Percentiles rank a stretch among this genome's conserved stretches.
Evolutionary conservation across 2,888 invertebrate genomes (phyloP).

Genomic region (Cynaeus angustus): DNA sequence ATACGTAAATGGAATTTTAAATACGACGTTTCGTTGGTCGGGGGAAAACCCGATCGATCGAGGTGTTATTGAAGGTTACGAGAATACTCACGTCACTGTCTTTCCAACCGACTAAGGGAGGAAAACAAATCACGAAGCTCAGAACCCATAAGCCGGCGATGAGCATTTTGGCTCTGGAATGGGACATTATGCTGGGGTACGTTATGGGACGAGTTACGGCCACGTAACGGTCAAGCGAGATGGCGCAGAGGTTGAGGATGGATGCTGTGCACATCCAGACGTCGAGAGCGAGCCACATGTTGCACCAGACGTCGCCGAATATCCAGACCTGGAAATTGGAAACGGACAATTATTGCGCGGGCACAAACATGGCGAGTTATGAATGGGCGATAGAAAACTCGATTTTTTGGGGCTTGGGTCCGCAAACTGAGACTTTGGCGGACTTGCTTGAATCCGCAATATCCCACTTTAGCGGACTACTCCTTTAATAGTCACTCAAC

Average conservation of each 20-base stretch:
- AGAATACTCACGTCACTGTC: conserved; percentile 77
- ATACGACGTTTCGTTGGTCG: conserved; percentile 7
- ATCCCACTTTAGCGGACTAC: too few relatives aligned
- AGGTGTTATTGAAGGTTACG: neutral
- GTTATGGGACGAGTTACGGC: conserved; percentile 97
- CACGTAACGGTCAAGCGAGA: conserved; percentile 95
- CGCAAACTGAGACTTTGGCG: too few relatives aligned
- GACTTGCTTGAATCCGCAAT: too few relatives aligned
- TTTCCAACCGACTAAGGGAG: conserved; percentile 96
- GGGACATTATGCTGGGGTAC: conserved; percentile 94
- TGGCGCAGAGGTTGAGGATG: conserved; percentile 96
- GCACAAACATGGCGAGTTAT: too few relatives aligned
- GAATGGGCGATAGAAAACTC: too few relatives aligned
- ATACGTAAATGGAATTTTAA: conserved; percentile 35
- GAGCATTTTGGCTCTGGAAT: conserved; percentile 87
- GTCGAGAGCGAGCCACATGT: conserved; percentile 96
- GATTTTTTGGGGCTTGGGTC: too few relatives aligned
- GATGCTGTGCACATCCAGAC: conserved; percentile 99
- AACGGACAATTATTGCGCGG: neutral
- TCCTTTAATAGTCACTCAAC: too few relatives aligned
- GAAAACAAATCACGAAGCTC: conserved; percentile 97
- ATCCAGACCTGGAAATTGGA: conserved; percentile 88
- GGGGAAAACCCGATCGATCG: neutral
- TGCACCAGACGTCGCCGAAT: conserved; percentile 97
- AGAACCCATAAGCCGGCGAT: conserved; percentile 96